phyloP scores from a whole-genome alignment of 2,113 vertebrate genomes.

The Ophthalmotilapia sp. region DNA sequence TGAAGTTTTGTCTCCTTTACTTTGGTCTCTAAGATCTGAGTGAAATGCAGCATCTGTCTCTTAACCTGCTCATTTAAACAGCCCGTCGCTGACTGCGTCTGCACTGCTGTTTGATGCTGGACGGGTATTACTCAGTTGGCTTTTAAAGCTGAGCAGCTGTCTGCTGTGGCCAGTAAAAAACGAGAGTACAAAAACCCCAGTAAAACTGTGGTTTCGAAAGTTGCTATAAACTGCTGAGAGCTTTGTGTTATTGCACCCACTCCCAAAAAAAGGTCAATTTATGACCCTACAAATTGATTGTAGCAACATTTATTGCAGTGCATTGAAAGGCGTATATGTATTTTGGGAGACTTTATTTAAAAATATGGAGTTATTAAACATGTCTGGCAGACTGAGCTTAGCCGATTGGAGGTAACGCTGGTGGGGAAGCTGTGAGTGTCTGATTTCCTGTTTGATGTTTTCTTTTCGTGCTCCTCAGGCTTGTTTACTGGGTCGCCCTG shows the following conservation, averaged over 20 bases:
- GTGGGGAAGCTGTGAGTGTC: background rate
- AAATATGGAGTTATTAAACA: background rate
- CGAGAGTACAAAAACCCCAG: fast-evolving
- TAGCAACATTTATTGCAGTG: background rate
- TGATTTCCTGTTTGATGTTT: conserved; percentile 2
- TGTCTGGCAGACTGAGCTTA: background rate
- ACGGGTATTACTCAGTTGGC: background rate
- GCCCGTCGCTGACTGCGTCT: background rate
- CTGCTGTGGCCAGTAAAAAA: background rate
- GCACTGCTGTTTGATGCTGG: background rate
- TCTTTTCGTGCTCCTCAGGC: conserved; percentile 34
- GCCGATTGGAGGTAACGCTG: background rate
- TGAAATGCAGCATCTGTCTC: background rate
- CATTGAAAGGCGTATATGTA: background rate
- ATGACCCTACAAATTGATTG: background rate
- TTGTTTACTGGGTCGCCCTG: conserved; percentile 70
- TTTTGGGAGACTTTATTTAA: background rate
- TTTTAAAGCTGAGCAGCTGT: background rate
- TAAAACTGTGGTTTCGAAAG: background rate
- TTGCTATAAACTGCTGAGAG: background rate
- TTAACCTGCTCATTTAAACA: background rate
- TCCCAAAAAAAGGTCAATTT: background rate
- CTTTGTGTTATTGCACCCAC: background rate
- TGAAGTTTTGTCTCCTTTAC: background rate
- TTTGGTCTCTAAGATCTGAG: background rate